Conservation (phyloP, 2,888 invertebrate species). For the Lasioglossum villosulum region DNA sequence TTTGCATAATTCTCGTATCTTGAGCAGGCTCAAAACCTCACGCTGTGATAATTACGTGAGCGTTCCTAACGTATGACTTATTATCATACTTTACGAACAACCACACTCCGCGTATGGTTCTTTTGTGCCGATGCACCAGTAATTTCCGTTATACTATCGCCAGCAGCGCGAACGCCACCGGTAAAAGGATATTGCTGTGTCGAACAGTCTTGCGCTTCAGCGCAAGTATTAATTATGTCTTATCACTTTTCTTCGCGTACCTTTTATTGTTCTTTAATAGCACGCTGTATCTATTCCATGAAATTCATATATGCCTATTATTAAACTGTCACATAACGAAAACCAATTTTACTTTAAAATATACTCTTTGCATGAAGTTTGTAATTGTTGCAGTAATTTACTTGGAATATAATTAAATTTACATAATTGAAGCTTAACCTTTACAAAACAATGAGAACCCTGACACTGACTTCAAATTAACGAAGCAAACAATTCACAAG, state of each 20-base stretch:
- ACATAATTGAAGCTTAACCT: too few species aligned
- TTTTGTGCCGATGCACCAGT: conserved; percentile 49
- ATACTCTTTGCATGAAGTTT: not conserved
- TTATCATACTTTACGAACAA: conserved; percentile 44
- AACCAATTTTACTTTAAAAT: not conserved
- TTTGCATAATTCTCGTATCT: conserved; percentile 41
- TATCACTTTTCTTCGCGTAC: not conserved
- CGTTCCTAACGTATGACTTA: conserved; percentile 44
- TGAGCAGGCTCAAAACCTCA: conserved; percentile 5
- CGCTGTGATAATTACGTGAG: conserved; percentile 39
- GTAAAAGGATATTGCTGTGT: conserved; percentile 35
- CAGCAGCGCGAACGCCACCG: conserved; percentile 10
- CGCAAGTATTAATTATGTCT: not conserved
- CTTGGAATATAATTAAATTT: too few species aligned
- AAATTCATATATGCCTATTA: not conserved
- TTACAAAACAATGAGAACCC: too few species aligned
- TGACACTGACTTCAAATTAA: too few species aligned
- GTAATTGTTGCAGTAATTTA: too few species aligned
- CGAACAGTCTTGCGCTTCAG: not conserved
- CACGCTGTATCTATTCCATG: not conserved
- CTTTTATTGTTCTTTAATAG: not conserved
- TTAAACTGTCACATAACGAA: not conserved
- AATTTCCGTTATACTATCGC: conserved; percentile 54
- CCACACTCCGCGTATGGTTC: conserved; percentile 9
- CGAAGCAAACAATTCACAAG: too few species aligned